These are phyloP conservation scores for Telmatochromis sp. DNA, from an alignment of 2,113 vertebrate species.

Conservation along the genomic window DNA sequence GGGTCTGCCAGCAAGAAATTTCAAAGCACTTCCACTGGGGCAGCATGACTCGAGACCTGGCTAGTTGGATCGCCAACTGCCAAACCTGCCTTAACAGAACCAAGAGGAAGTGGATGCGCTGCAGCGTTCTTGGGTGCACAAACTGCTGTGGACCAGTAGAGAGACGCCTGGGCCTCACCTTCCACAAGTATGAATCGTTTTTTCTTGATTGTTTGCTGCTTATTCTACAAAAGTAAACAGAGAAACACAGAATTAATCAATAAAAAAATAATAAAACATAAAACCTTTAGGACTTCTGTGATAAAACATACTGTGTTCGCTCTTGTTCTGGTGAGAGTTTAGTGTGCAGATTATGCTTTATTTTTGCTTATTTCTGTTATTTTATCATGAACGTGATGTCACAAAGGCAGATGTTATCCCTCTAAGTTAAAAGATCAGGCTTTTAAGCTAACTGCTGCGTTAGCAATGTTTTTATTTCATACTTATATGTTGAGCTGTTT, in stretches of 20 bases:
- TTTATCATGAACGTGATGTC: background rate
- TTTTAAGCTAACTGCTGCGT: rapidly evolving
- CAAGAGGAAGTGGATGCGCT: constrained; percentile 48
- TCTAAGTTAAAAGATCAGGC: background rate
- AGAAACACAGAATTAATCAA: background rate
- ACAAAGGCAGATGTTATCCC: background rate
- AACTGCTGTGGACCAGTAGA: constrained; percentile 57
- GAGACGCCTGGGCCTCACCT: constrained; percentile 54
- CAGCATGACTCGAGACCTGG: constrained; percentile 50
- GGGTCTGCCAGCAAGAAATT: constrained; percentile 43
- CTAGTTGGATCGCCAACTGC: constrained; percentile 56
- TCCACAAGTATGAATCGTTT: constrained; percentile 38
- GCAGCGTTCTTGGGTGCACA: constrained; percentile 54
- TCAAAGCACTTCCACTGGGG: constrained; percentile 52
- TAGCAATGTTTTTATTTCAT: background rate
- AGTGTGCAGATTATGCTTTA: background rate
- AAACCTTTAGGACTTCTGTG: background rate
- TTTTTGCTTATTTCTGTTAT: background rate
- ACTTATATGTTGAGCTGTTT: background rate
- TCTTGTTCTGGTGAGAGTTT: background rate
- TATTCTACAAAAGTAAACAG: rapidly evolving
- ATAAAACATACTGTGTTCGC: rapidly evolving
- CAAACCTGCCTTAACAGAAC: constrained; percentile 38
- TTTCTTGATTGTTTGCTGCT: background rate
- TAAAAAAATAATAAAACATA: background rate